These are phyloP conservation scores for Pao palembangensis DNA, from an alignment of 2,113 vertebrate genomes.

Conservation along the genomic window DNA sequence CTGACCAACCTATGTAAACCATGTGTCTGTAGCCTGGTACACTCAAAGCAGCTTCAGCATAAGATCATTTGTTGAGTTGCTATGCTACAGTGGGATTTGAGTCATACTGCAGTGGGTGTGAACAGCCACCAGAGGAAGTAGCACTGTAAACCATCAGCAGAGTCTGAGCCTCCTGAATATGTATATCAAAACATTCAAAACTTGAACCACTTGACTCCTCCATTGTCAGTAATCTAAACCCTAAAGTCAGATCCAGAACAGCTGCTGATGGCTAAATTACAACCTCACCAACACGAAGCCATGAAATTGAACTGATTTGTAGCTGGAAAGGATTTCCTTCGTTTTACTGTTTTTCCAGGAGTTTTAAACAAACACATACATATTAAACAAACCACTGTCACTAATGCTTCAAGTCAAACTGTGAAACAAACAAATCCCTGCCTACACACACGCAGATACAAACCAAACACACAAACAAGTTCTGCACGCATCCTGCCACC, in stretches of 20 bases:
- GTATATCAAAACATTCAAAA: constrained; percentile 1
- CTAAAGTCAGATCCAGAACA: constrained; percentile 18
- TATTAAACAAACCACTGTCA: constrained; percentile 37
- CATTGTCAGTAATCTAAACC: constrained; percentile 4
- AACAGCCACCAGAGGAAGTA: no score
- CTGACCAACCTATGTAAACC: not conserved
- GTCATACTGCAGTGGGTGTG: no score
- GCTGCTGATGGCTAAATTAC: constrained; percentile 7
- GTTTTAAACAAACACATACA: constrained; percentile 23
- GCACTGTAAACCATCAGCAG: constrained; percentile 1
- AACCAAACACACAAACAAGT: constrained; percentile 47
- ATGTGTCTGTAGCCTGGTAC: no score
- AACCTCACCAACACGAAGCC: constrained; percentile 4
- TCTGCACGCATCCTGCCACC: constrained; percentile 50
- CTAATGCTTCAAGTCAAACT: constrained; percentile 36
- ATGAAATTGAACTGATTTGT: constrained; percentile 48
- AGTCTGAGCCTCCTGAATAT: not conserved
- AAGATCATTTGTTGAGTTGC: no score
- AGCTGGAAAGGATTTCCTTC: constrained; percentile 26
- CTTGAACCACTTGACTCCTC: constrained; percentile 1
- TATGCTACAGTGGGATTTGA: no score
- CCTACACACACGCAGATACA: constrained; percentile 41
- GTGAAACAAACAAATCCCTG: constrained; percentile 37
- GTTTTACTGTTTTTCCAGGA: constrained; percentile 45
- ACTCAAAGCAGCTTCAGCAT: no score